Evolutionary conservation across 2,113 vertebrate species (phyloP), one percentile per base, ranked within the genome.

Genomic region (Austrofundulus limnaeus): DNA sequence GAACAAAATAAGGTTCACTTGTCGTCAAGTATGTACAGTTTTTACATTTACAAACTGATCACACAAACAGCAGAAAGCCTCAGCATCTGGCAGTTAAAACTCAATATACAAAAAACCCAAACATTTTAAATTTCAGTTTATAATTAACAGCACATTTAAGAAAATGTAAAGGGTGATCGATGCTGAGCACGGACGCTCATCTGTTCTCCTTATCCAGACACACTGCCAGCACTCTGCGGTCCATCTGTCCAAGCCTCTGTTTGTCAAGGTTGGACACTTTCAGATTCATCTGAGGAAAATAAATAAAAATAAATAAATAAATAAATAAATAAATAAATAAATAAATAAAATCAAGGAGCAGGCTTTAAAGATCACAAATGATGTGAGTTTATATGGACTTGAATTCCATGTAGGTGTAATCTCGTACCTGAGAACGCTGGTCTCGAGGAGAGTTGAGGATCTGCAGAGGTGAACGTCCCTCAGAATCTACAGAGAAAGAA

Each of bases 401-500:
- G 24, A 48, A 48, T 48, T 25, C 53, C 49, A 45, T 38, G 14
- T 13, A 5, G n/a, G 14, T 2, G 9, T 24, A 8, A 16, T 15
- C 16, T 14, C 5, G 7, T 82, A 93, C 92, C 92, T 91, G 92
- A 53, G 81, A 19, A 14, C 48, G 56, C 2, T 76, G 74, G 5
- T 70, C 90, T 54, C 89, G 86, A 0, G 95, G 95, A 0, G 95
- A 96, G 87, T 97, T 98, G 23, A 98, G 92, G 70, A 94, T 58
- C 72, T 95, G 95, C 76, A 98, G 91, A 0, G 96, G 96, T 2
- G 95, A 96, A 16, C 97, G 94, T 2, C 94, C 78, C 37, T 89
- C 81, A 60, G 70, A 84, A 78, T 70, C 90, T 90, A 75, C 4
- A 65, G 8, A 23, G 13, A 58, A 69, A 1, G 3, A 59, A 0